Evolutionary conservation across 2,797 vertebrate species (phyloP).

Genomic region (Leptatherina wallacei): DNA sequence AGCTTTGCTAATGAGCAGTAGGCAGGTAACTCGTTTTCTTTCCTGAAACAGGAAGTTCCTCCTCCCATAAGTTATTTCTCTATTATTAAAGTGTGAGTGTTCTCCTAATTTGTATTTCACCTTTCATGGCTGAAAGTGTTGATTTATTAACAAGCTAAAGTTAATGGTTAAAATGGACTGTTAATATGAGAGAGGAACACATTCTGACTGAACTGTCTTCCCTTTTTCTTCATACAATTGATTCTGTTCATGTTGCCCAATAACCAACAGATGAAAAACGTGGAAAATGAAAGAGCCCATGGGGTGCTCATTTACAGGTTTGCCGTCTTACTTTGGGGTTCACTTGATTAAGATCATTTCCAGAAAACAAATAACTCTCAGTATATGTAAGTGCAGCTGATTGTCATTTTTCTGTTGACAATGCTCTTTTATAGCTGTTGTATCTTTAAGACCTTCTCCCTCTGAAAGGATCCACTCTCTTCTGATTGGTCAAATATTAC

Average conservation of each 20-base stretch:
- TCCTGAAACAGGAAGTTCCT: not conserved
- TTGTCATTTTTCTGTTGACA: not conserved
- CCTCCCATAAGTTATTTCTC: not conserved
- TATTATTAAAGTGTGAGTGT: not conserved
- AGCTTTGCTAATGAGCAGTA: slow-evolving; percentile 5
- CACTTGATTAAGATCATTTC: not conserved
- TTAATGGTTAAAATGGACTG: not conserved
- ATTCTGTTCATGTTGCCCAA: not conserved
- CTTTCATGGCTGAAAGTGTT: not conserved
- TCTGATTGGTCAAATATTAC: not conserved
- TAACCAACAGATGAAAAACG: not conserved
- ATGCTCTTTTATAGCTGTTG: not conserved
- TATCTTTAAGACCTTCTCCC: not conserved
- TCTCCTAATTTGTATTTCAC: not conserved
- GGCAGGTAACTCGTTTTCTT: slow-evolving; percentile 9
- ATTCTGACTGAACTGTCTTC: not conserved
- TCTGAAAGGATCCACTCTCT: too few species aligned
- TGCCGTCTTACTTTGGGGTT: not conserved
- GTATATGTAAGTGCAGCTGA: not conserved
- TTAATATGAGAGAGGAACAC: not conserved
- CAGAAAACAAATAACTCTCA: too few species aligned
- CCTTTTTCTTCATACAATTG: too few species aligned
- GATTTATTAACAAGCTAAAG: not conserved
- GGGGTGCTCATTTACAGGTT: not conserved
- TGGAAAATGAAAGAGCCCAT: not conserved